Conservation (phyloP, 37 sponge, comb jelly and placozoan genomes). For the Haliclona indistincta region DNA sequence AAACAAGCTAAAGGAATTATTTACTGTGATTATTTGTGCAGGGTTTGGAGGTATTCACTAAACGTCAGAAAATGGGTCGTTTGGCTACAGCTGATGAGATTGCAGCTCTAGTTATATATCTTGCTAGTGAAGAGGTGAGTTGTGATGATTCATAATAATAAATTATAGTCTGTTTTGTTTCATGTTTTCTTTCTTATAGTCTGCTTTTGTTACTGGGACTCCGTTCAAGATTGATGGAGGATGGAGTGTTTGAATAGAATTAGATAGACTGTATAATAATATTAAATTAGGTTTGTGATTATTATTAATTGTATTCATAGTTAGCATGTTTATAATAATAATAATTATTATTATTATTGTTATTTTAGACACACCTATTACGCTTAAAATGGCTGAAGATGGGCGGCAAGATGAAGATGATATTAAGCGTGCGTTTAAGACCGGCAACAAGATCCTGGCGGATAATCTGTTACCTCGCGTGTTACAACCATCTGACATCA, state of each 20-base stretch:
- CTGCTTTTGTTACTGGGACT: constrained; percentile 77
- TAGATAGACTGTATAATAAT: not conserved
- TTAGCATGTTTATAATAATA: too few species aligned
- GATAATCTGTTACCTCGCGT: too few species aligned
- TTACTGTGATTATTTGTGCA: constrained; percentile 1
- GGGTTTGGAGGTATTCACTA: constrained; percentile 48
- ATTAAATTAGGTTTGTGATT: not conserved
- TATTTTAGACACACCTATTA: too few species aligned
- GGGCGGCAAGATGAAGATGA: too few species aligned
- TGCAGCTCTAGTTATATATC: constrained; percentile 68
- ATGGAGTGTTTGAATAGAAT: constrained; percentile 63
- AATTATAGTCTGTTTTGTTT: not conserved
- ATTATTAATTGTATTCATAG: too few species aligned
- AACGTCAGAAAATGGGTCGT: constrained; percentile 84
- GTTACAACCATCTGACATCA: too few species aligned
- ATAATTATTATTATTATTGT: too few species aligned
- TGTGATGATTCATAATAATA: not conserved
- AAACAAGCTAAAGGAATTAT: not conserved
- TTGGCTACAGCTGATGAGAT: constrained; percentile 78
- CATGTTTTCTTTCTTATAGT: constrained; percentile 25
- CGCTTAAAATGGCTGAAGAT: too few species aligned
- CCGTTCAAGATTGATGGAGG: constrained; percentile 80
- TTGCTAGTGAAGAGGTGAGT: constrained; percentile 83
- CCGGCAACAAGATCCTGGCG: too few species aligned
- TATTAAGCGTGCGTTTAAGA: too few species aligned